Base-by-base conservation (phyloP, 2,888 invertebrate species). In the Phaedon cochleariae region DNA sequence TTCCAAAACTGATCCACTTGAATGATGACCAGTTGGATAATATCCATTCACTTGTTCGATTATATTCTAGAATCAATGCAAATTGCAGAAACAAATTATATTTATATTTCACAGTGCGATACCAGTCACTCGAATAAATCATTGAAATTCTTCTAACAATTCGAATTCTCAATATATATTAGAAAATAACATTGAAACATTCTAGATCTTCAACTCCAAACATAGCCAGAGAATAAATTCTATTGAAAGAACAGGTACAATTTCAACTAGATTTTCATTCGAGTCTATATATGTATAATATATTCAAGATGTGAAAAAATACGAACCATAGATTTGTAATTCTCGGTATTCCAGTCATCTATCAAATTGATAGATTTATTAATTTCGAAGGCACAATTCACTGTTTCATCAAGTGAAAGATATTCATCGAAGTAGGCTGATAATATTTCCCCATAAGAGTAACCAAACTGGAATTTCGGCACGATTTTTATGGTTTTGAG, bases 381-480 rank as follows among this genome's bases (percentile, higher is more conserved):
- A 29, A 74, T 64, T 26, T 53, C 55, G 6, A 65, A 94, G 0
- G 94, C 91, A 0, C 91, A 87, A 2, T 93, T 83, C 65, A 96
- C 88, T 83, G 92, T 90, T 83, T 96, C 91, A 75, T 94, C 92
- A 0, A 92, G 88, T 0, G 93, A 93, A 70, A 97, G 88, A 68
- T 92, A 90, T 0, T 93, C 94, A 80, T 97, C 96, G 4, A 94
- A 95, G 84, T 97, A 97, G 0, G 93, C 96, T 81, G 96, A 95
- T 0, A 92, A 93, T 1, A 97, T 85, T 81, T 97, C 96, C 12
- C 97, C 97, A 0, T 94, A 92, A 4, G 96, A 96, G 82, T 95
- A 94, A 1, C 96, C 81, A 26, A 77, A 69, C 10, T 76, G 61
- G 6, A 62, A 61, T 45, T 74, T 73, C 3, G 76, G 74, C n/a